phyloP scores from a whole-genome alignment of 30 jellyfish, hydroid and myxozoan species.

The Turritopsis rubra region DNA sequence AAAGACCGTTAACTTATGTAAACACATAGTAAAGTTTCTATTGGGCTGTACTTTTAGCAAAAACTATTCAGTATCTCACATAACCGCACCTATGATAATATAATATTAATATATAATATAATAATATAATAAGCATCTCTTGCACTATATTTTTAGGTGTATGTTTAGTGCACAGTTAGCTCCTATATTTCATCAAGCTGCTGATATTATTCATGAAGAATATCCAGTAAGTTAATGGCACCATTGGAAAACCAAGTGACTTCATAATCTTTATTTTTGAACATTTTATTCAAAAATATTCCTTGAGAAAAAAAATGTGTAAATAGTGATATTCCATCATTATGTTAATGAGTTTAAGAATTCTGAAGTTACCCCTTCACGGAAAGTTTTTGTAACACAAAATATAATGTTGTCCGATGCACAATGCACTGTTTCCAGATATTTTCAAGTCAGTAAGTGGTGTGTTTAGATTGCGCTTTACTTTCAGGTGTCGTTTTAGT shows the following conservation, averaged over 20 bases:
- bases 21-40: too few relatives aligned
- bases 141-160: slow-evolving; percentile 56
- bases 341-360: neutral
- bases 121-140: neutral
- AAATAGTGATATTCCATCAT: neutral
- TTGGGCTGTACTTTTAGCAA: neutral
- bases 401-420: neutral
- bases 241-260: neutral
- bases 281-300: neutral
- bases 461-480: neutral
- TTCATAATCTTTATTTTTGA: neutral
- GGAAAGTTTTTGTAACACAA: too few relatives aligned
- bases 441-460: neutral
- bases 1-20: too few relatives aligned
- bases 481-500: slow-evolving; percentile 85
- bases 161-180: slow-evolving; percentile 88
- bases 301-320: neutral
- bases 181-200: slow-evolving; percentile 96
- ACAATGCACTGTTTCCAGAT: neutral
- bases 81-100: neutral
- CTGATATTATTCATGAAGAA: slow-evolving; percentile 82
- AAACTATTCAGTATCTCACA: neutral
- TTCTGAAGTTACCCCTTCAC: neutral
- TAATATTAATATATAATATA: neutral
- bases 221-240: slow-evolving; percentile 58